Conservation (phyloP, 2,888 invertebrate species). For the Branchellion lobata region DNA sequence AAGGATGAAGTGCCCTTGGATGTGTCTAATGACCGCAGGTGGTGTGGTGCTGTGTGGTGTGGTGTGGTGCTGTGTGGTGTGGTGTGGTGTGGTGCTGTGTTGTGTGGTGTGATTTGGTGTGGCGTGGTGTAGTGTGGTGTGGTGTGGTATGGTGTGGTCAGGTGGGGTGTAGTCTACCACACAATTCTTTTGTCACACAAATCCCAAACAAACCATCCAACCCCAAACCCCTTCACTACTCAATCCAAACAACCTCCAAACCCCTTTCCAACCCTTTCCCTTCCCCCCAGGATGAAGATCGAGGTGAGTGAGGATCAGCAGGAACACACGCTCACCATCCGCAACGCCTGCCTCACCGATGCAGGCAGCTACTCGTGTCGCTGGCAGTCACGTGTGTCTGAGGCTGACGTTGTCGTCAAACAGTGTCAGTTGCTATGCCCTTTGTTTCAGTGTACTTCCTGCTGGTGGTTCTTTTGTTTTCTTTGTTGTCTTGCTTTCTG, state of each 20-base stretch:
- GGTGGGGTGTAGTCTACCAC: slow-evolving; percentile 70
- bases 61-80: no score
- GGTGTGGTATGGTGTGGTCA: no score
- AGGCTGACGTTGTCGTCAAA: slow-evolving; percentile 56
- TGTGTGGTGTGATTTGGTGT: no score
- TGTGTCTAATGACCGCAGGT: background rate
- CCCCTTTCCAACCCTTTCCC: background rate
- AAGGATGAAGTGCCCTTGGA: slow-evolving; percentile 84
- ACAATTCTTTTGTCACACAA: slow-evolving; percentile 6
- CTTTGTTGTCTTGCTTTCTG: background rate
- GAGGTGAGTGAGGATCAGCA: slow-evolving; percentile 64
- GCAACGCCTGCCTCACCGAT: slow-evolving; percentile 59
- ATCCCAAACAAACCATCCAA: background rate
- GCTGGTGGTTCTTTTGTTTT: background rate
- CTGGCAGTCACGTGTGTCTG: slow-evolving; percentile 60
- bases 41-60: no score
- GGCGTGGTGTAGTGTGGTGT: no score
- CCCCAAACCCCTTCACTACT: no score
- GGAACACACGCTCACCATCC: slow-evolving; percentile 85
- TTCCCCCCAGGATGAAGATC: background rate
- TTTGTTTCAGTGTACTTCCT: background rate
- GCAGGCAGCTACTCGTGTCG: slow-evolving; percentile 63
- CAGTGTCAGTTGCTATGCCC: slow-evolving; percentile 54
- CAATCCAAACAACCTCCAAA: background rate
- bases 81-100: no score